Evolutionary conservation across 2,113 vertebrate species (phyloP), one percentile per base, ranked within the genome.

Genomic region (Actenoides hombroni): DNA sequence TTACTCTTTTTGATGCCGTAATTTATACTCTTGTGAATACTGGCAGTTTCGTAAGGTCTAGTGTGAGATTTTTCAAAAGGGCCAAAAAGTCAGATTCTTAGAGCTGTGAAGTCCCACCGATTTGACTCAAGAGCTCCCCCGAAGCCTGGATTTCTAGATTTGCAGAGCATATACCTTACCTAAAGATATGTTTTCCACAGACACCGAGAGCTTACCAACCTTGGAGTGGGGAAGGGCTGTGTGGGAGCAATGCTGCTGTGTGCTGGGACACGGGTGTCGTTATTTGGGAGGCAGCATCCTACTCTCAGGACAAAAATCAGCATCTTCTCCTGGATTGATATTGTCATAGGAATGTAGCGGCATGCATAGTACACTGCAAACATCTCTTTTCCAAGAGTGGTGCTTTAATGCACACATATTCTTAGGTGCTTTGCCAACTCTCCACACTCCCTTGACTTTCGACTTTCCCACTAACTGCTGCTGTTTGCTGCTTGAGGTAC

Each of bases 151-250:
- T 35, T 64, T 80, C 16, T 26, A 37, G 49, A 37, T 10, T 31
- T 9, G 16, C 33, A 54, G 49, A 56, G 17, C 26, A 53, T 12
- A 17, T 31, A 29, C 29, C 28, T 33, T 35, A 11, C 21, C 11
- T 61, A 44, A 56, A 81, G 29, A 16, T 18, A 5, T 10, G 29
- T 29, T 79, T 79, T 84, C 23, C n/a, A 18, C 13, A 53, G 64
- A 7, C 35, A 44, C 21, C 0, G 0, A 51, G 21, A 25, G 4
- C 26, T 14, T 13, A n/a, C 13, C 0, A 8, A 0, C 8, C 39
- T 37, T 16, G 10, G 49, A 56, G 11, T 9, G 31, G 25, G 7
- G 25, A 53, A 28, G 51, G 25, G 7, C 59, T 33, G 26, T 3
- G 5, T 2, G 18, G 81, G 14, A 57, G 16, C 13, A 37, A 17